Percentiles rank a stretch among this genome's conserved stretches.
Conservation (phyloP, 2,113 vertebrate genomes). For the Willisornis vidua region DNA sequence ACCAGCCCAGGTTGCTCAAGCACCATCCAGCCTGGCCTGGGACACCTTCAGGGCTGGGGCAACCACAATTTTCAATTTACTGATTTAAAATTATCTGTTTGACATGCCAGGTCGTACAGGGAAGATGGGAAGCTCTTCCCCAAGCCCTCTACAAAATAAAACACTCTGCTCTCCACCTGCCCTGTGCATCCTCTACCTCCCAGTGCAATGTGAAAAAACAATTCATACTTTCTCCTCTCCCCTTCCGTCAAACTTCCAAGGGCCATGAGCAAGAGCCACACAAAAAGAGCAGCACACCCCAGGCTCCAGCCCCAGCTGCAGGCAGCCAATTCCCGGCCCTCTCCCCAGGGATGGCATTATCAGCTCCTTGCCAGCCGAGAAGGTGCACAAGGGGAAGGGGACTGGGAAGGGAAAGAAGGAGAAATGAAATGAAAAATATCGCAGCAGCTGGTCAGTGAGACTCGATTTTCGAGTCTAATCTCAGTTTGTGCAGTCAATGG, state of each 20-base stretch:
- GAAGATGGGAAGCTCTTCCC: not conserved
- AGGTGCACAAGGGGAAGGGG: slow-evolving; percentile 30
- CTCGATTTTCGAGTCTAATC: slow-evolving; percentile 77
- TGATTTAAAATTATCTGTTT: fast-evolving
- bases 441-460: slow-evolving; percentile 77
- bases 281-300: not conserved
- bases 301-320: not conserved
- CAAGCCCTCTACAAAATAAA: not conserved
- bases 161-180: fast-evolving
- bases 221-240: not conserved
- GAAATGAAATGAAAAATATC: slow-evolving; percentile 61
- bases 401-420: not conserved
- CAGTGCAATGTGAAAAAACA: not conserved
- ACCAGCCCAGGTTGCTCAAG: not conserved
- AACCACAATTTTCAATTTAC: not conserved
- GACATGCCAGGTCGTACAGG: not conserved
- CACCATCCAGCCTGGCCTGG: not conserved
- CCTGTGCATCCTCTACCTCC: not conserved
- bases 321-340: not conserved
- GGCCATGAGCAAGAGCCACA: not conserved
- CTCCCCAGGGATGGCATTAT: slow-evolving; percentile 16
- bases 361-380: slow-evolving; percentile 7
- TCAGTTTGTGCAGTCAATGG: slow-evolving; percentile 72
- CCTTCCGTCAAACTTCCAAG: not conserved
- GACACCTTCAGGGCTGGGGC: not conserved